Conservation (phyloP, 30 jellyfish, hydroid and myxozoan species). For the Aurelia aurita region DNA sequence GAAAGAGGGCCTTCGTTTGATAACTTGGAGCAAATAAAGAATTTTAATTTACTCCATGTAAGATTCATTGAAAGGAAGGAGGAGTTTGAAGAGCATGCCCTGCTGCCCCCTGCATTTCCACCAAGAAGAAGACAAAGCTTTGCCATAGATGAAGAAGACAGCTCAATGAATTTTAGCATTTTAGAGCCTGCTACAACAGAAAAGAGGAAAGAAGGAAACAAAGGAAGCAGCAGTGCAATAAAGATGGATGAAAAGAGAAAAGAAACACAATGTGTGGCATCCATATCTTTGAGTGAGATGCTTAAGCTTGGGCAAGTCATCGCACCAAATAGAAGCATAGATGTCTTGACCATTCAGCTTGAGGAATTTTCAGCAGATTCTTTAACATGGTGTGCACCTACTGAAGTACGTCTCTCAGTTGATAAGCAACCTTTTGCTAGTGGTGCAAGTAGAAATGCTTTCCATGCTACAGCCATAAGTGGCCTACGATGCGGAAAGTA, state of each 20-base stretch:
- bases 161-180: too few relatives aligned
- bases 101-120: conserved; percentile 20
- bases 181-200: too few relatives aligned
- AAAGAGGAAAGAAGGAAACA: too few relatives aligned
- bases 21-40: background rate
- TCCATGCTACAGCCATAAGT: background rate
- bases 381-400: conserved; percentile 12
- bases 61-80: conserved; percentile 9
- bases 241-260: background rate
- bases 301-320: conserved; percentile 8
- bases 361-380: conserved; percentile 13
- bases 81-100: background rate
- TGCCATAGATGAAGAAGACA: background rate
- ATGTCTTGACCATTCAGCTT: background rate
- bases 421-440: conserved; percentile 8
- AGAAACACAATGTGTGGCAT: background rate
- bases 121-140: background rate
- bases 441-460: conserved; percentile 15
- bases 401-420: conserved; percentile 5
- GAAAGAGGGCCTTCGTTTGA: conserved; percentile 36
- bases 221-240: too few relatives aligned
- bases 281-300: conserved; percentile 15
- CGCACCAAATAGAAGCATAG: background rate
- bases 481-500: conserved; percentile 2
- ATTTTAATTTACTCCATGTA: conserved; percentile 7